These are phyloP conservation scores for Channa argus DNA, from an alignment of 2,113 vertebrate species.

Conservation along the genomic window DNA sequence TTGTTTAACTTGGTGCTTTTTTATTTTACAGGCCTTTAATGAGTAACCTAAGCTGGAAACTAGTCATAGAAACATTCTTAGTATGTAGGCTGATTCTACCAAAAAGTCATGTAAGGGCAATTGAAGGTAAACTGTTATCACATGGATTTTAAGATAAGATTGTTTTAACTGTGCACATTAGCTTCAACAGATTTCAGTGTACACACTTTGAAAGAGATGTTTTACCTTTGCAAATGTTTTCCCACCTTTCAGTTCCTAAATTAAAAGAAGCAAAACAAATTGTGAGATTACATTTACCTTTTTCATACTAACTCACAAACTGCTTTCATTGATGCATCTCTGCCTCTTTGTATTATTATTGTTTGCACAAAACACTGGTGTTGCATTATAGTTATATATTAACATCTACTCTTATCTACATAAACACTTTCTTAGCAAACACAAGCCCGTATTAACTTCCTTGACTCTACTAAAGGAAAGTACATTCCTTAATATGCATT, in stretches of 20 bases:
- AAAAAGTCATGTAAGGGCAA: slow-evolving; percentile 17
- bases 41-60: slow-evolving; percentile 51
- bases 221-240: slow-evolving; percentile 96
- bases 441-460: neutral
- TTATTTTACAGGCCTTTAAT: slow-evolving; percentile 51
- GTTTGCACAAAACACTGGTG: neutral
- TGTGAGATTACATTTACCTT: neutral
- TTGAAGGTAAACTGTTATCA: slow-evolving; percentile 6
- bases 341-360: neutral
- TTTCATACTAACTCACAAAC: neutral
- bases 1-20: neutral
- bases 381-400: slow-evolving; percentile 29
- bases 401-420: slow-evolving; percentile 8
- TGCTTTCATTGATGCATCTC: neutral
- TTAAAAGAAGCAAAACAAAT: slow-evolving; percentile 49
- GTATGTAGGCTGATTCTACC: neutral
- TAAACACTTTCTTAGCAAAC: neutral
- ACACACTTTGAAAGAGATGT: slow-evolving; percentile 15
- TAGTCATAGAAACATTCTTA: slow-evolving; percentile 29
- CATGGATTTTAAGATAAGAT: slow-evolving; percentile 33
- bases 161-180: slow-evolving; percentile 7
- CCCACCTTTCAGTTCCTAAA: slow-evolving; percentile 95
- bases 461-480: slow-evolving; percentile 11
- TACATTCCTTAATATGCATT: neutral
- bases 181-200: slow-evolving; percentile 68